Percentiles rank a stretch among this genome's conserved stretches.
Evolutionary conservation across 2,113 vertebrate species (phyloP).

Genomic region (Sarotherodon lohbergeri): DNA sequence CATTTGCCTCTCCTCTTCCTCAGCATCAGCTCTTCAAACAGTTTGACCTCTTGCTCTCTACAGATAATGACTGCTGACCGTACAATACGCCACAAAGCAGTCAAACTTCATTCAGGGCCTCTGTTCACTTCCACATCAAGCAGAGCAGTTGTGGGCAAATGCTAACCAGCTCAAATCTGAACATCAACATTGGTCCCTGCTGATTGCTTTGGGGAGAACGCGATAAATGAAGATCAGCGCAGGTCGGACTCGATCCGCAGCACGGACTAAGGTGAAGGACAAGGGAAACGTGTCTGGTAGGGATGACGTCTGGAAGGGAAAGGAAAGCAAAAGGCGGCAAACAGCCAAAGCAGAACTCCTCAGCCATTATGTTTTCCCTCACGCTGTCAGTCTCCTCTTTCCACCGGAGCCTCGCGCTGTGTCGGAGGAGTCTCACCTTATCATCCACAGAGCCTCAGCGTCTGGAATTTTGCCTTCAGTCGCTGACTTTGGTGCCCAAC

Average conservation of each 20-base stretch:
- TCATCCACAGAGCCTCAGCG: conserved; percentile 17
- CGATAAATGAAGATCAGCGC: conserved; percentile 18
- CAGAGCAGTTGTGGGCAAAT: background rate
- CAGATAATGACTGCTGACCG: background rate
- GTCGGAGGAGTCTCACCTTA: conserved; percentile 19
- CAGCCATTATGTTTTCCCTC: conserved; percentile 1
- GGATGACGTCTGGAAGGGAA: background rate
- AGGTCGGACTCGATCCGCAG: conserved; percentile 19
- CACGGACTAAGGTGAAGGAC: conserved; percentile 17
- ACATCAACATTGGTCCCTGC: conserved; percentile 28
- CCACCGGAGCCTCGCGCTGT: background rate
- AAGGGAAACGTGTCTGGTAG: background rate
- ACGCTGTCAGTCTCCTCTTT: conserved; percentile 11
- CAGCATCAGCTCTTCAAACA: background rate
- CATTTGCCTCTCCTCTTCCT: background rate
- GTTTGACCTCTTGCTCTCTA: background rate
- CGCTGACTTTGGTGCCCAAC: conserved; percentile 35
- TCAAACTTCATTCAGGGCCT: background rate
- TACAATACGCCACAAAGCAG: background rate
- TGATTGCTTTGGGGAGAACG: background rate
- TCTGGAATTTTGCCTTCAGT: conserved; percentile 13
- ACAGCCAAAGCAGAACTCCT: conserved; percentile 20
- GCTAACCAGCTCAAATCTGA: conserved; percentile 36
- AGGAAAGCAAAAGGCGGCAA: background rate
- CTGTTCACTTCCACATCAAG: background rate